Evolutionary conservation across 1,140 invertebrate species (phyloP), one percentile per base, ranked within the genome.

Genomic region (Eupeodes corollae): DNA sequence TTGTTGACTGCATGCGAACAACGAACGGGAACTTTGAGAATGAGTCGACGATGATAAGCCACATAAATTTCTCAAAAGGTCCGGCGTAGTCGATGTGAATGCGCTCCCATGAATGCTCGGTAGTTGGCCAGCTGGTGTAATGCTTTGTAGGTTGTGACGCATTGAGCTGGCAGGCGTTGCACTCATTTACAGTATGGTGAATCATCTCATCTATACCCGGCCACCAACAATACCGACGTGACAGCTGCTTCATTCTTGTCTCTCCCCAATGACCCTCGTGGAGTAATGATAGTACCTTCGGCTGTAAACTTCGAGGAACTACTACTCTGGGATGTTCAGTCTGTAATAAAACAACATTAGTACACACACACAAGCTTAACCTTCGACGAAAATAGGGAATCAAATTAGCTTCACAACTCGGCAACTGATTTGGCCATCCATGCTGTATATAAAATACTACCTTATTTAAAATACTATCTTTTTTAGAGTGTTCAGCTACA

Each of bases 11-110:
- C 14, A 31, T 39, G 5, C 8, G 15, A 8, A 42, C 15, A 52
- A 47, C 52, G 59, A 52, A 55, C 67, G 14, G 53, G 63, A 18
- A 65, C 52, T 62, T 63, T 11, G 53, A 58, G 18, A 58, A 56
- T 32, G 56, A 56, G 46, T 63, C 56, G 10, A 63, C 42, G 6
- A 59, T 26, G 10, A 60, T 40, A 18, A 61, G 31, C 35, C 49
- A 61, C 44, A 51, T 40, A 19, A 54, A 10, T 10, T 38, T 43
- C 26, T 50, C 18, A 41, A 56, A 54, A 14, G 51, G 51, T 13
- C 52, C 57, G 10, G 52, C 46, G 49, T 55, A 66, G 47, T 64
- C 59, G 18, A 57, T 55, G 47, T 39, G 46, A 10, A 47, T 48
- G 34, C 55, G 33, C n/a, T 59, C 32, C 49, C 55, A 67, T 46